Evolutionary conservation across 2,888 invertebrate species (phyloP), one percentile per base, ranked within the genome.

Genomic region (Caenorhabditis afra): DNA sequence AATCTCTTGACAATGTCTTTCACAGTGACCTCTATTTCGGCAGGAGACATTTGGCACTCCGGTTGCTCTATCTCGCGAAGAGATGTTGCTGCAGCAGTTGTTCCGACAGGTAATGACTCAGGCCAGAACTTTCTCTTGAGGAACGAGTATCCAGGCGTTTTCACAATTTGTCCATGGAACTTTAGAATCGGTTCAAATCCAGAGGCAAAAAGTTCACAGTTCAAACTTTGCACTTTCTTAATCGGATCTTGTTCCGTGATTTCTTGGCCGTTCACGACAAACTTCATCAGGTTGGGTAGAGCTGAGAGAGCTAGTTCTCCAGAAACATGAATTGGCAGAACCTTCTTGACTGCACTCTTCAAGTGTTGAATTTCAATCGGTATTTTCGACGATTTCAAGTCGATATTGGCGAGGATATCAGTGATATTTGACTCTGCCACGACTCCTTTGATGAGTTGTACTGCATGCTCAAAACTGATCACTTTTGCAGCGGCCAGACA

Each of bases 51-150:
- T 29, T 7, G 4, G 3, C 4, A 29, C 29, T 5, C 29, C 4
- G 7, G 4, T 29, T 29, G 29, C 10, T 4, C n/a, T 7, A 39
- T 47, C 11, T 64, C 41, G n/a, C 50, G 44, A 16, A 12, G 12
- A 22, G 23, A 10, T 4, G 10, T 45, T 0, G 59, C 12, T 5
- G 14, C 7, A 2, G 22, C 16, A 44, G 57, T 14, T 5, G 47
- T n/a, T 22, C 16, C 47, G 23, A 20, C 18, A 37, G 22, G 55
- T 12, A 67, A 45, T 22, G 55, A 41, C 14, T 80, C 73, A n/a
- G 85, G 82, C 85, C 85, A 85, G 73, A 85, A 85, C 8, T 44
- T 52, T 55, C 78, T 70, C 39, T 79, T 82, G 22, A 77, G 66
- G 61, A 85, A 85, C 3, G 82, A 79, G 58, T 85, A 85, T 39